Conservation (phyloP, 2,113 vertebrate species). For the Melanocharis versteri region DNA sequence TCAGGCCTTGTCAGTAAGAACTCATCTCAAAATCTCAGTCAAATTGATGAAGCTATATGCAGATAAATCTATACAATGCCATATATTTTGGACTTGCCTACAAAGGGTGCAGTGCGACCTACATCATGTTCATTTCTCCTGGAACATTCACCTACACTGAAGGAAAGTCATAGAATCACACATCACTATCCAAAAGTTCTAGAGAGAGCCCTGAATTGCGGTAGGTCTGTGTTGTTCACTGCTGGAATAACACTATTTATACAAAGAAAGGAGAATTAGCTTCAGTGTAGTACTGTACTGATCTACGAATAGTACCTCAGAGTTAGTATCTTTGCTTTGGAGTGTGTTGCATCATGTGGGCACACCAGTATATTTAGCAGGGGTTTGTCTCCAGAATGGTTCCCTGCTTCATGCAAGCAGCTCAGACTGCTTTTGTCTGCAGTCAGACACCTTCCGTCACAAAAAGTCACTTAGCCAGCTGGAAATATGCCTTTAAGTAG, state of each 20-base stretch:
- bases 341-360: not conserved
- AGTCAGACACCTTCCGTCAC: not conserved
- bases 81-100: not conserved
- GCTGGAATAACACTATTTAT: not conserved
- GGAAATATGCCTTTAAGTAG: not conserved
- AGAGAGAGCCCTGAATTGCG: not conserved
- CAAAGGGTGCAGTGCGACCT: not conserved
- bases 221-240: not conserved
- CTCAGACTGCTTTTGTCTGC: not conserved
- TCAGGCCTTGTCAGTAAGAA: not conserved
- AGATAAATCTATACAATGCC: not conserved
- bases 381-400: not conserved
- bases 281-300: not conserved
- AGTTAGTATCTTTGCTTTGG: not conserved
- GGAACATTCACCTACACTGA: not conserved
- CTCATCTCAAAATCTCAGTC: not conserved
- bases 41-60: not conserved
- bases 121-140: rapidly evolving
- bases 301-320: not conserved
- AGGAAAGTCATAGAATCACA: not conserved
- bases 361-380: not conserved
- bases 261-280: not conserved
- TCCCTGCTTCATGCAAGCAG: not conserved
- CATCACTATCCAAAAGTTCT: not conserved
- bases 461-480: not conserved